Evolutionary conservation across 2,113 vertebrate species (phyloP), one percentile per base, ranked within the genome.

Genomic region (Motacilla tschutschensis): DNA sequence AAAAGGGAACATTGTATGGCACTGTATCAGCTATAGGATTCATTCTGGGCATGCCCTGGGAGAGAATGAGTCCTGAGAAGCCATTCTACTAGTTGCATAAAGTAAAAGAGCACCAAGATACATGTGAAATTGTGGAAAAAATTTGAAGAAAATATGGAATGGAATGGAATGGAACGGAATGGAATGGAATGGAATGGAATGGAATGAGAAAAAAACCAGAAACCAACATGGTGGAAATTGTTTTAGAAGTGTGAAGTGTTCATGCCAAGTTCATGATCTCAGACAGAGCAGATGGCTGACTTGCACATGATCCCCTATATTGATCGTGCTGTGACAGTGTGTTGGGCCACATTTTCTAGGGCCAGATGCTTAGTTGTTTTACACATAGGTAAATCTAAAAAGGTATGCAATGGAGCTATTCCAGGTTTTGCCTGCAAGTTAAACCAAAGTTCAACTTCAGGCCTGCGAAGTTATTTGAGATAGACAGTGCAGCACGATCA

Each of bases 261-360:
- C 57, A 40, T 74, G 70, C 35, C 73, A 80, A 78, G 78, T 75
- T 83, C 46, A 60, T 20, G 2, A 50, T 41, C 70, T 80, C 76
- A 93, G 74, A 50, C 35, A 54, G 62, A 87, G 74, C 83, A 92
- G 83, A 92, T 83, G 73, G 65, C 35, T 83, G 73, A 74, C 82
- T 83, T 91, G 69, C 31, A 71, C 44, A 17, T 36, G 53, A 66
- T 59, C 4, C 17, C 15, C 24, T 5, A 1, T 26, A 76, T 48
- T 2, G 15, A 8, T n/a, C 2, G 2, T 44, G 43, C 40, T 79
- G 36, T 67, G 76, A 53, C 53, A 57, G 0, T 29, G 33, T 78
- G 53, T 63, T 67, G 55, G 44, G 44, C 73, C 66, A 41, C 54
- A 78, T 67, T 53, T 63, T 71, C 12, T 38, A 38, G 41, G 73